Percentiles rank a stretch among this genome's conserved stretches.
These are phyloP conservation scores for Antechinus stuartii DNA, from an alignment of 2,113 vertebrate species.

Conservation along the genomic window DNA sequence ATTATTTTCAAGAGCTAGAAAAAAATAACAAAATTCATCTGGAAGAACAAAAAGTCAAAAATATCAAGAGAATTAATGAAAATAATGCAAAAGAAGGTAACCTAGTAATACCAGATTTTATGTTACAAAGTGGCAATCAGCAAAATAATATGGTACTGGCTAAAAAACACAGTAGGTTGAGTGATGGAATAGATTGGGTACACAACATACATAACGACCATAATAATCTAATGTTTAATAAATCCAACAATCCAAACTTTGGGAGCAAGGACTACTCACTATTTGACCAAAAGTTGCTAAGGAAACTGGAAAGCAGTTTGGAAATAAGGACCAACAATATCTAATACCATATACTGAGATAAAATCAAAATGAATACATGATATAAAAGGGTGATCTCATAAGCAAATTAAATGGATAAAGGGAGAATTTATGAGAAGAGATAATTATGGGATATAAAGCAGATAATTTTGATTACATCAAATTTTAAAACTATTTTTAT, in stretches of 20 bases:
- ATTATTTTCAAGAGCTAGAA: neutral
- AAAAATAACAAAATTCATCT: neutral
- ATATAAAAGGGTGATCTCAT: neutral
- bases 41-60: neutral
- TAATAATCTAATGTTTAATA: neutral
- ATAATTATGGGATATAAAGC: neutral
- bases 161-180: neutral
- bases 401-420: neutral
- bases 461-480: neutral
- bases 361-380: too few relatives aligned
- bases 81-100: neutral
- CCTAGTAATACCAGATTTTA: neutral
- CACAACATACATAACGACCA: neutral
- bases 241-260: neutral
- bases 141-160: neutral
- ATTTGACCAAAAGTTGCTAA: neutral
- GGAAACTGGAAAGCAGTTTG: neutral
- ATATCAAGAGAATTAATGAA: neutral
- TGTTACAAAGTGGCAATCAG: neutral
- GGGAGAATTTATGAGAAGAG: neutral
- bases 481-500: neutral
- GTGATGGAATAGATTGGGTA: neutral
- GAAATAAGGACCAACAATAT: neutral
- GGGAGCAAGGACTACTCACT: neutral
- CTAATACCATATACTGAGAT: too few relatives aligned